Base-by-base conservation (phyloP, 2,113 vertebrate species). In the Chascanopsetta lugubris region DNA sequence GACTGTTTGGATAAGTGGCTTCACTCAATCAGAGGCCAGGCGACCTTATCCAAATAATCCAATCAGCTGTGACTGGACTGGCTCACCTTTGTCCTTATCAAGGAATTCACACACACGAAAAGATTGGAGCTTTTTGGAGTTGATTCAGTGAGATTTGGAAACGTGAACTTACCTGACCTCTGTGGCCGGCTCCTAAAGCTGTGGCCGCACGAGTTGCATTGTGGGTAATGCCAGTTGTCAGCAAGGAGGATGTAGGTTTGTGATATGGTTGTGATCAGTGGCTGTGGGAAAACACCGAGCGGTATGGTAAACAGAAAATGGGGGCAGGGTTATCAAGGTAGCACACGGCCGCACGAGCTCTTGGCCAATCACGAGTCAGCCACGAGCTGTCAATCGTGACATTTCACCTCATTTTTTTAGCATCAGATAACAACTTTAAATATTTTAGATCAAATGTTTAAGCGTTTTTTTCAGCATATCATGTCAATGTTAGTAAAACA, bases 11-110 rank as follows among this genome's bases (percentile, higher is more conserved):
- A 76, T 81, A 79, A 75, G 66, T 69, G 66, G 51, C 53, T 15
- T 79, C 60, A 60, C 45, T 59, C 60, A 75, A 75, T 83, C 82
- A 81, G 9, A 25, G 62, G 60, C 46, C 47, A 64, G 49, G 69
- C 61, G 43, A 81, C 67, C 69, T 63, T 80, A 56, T 73, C 60
- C 64, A 72, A 79, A 77, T 80, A 81, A 77, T 79, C 43, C 30
- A 77, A 75, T 77, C 85, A 77, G 36, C 15, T 46, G 18, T 26
- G 63, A 75, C 77, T 68, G 68, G n/a, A 65, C 27, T 62, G 50
- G 40, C 27, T 62, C 34, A 47, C 8, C 42, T 62, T 32, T 58
- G 47, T 68, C 26, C 34, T 45, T 54, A 74, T 77, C 54, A 67
- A 40, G 32, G 55, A 25, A 50, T 34, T 21, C 24, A n/a, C n/a